These are phyloP conservation scores for Cladopsammia gracilis DNA, from an alignment of 64 coral and sea anemone genomes.

Conservation along the genomic window DNA sequence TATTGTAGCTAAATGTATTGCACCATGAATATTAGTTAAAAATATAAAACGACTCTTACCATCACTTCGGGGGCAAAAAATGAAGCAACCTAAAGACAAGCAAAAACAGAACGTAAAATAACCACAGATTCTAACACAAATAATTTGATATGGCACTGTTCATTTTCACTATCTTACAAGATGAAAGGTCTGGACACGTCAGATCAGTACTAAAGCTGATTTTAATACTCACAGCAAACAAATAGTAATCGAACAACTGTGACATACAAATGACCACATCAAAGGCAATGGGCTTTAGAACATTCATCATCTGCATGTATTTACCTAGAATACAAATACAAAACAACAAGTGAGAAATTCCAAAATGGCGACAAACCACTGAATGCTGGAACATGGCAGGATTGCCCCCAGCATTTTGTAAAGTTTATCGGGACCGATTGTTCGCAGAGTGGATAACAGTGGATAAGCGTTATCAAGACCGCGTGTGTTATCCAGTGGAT, in stretches of 20 bases:
- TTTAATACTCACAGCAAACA: conserved; percentile 87
- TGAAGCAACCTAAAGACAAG: conserved; percentile 71
- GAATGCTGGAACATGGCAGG: too few relatives aligned
- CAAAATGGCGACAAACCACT: too few relatives aligned
- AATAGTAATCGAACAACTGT: conserved; percentile 97
- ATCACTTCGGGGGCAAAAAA: conserved; percentile 97
- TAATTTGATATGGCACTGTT: neutral
- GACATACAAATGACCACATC: conserved; percentile 99
- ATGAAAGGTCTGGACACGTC: too few relatives aligned
- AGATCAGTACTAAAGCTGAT: neutral
- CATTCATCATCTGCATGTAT: conserved; percentile 99
- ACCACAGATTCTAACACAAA: neutral
- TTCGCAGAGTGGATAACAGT: too few relatives aligned
- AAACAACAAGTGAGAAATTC: too few relatives aligned
- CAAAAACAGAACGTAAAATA: neutral
- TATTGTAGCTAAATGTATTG: too few relatives aligned
- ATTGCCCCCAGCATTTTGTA: too few relatives aligned
- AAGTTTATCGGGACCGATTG: too few relatives aligned
- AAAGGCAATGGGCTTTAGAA: conserved; percentile 98
- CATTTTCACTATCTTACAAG: too few relatives aligned
- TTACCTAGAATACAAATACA: conserved; percentile 67
- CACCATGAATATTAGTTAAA: too few relatives aligned
- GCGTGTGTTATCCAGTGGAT: too few relatives aligned
- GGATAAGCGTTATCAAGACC: too few relatives aligned
- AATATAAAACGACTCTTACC: conserved; percentile 81